Evolutionary conservation across 2,888 invertebrate genomes (phyloP), one percentile per base, ranked within the genome.

Genomic region (Junonia oenone): DNA sequence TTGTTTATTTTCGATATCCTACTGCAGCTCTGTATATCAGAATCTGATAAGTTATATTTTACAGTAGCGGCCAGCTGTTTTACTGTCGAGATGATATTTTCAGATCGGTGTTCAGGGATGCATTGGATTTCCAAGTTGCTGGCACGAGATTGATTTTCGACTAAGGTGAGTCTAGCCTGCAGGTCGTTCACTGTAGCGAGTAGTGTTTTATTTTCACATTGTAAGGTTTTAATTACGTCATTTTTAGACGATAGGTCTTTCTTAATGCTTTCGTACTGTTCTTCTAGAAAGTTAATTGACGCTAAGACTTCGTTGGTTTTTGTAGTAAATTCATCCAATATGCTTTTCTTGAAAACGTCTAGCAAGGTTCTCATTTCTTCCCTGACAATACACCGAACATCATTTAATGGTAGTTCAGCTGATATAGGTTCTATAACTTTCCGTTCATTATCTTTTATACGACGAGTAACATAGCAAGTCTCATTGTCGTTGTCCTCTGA

Each of bases 81-180:
- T 3, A 62, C 38, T 6, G 35, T 51, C 2, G 33, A 49, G 4
- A 51, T 4, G 2, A 63, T 11, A 14, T 61, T 61, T 35, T 63
- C 61, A 6, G 29, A 33, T 19, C 59, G 54, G 11, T 49, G 27
- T 45, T 63, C 59, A 5, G 59, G 61, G 4, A 61, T 45, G 27
- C 59, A 55, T 31, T 63, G 61, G 1, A 61, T 15, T 51, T 59
- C 61, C 1, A 61, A 0, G 27, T 61, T 63, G 29, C 22, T 37
- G 9, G 50, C 50, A 11, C 46, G 17, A 1, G 55, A 50, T 14
- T 40, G 46, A 17, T 55, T 50, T 13, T 55, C 55, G 45, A 38
- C 27, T 45, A 19, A 45, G 55, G 58, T 5, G 52, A 15, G 0
- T 54, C 53, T 13, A 1, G 45, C 9, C 5, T 14, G 38, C 0